These are phyloP conservation scores for Calyptommatus sinebrachiatus DNA, from an alignment of 2,113 vertebrate species.

Conservation along the genomic window DNA sequence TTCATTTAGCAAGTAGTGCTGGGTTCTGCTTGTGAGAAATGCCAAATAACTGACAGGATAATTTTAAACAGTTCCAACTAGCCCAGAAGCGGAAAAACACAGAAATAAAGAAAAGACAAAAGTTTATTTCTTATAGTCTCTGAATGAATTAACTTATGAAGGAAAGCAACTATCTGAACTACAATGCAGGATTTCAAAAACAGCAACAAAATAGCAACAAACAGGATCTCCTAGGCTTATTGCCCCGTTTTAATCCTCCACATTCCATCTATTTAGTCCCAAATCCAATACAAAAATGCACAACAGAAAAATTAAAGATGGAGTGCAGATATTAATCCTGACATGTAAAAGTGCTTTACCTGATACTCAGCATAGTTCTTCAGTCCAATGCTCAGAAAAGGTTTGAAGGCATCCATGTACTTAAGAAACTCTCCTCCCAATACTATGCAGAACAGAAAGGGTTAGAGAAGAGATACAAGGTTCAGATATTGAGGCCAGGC, in stretches of 20 bases:
- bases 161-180: neutral
- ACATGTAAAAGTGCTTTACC: slow-evolving; percentile 65
- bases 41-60: neutral
- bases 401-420: slow-evolving; percentile 99
- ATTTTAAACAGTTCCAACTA: neutral
- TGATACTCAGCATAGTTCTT: slow-evolving; percentile 98
- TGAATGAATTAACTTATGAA: neutral
- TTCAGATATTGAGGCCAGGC: neutral
- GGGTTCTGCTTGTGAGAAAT: neutral
- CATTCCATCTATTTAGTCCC: neutral
- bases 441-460: slow-evolving; percentile 70
- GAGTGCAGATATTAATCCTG: too few relatives aligned
- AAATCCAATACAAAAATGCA: neutral
- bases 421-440: slow-evolving; percentile 94
- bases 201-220: neutral
- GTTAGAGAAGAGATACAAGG: neutral
- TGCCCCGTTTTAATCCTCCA: neutral
- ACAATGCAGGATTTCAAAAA: neutral
- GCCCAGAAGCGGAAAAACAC: neutral
- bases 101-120: too few relatives aligned
- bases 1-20: too few relatives aligned
- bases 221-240: neutral
- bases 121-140: too few relatives aligned
- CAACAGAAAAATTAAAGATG: neutral
- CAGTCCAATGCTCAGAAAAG: slow-evolving; percentile 92